phyloP scores from a whole-genome alignment of 92 coral and sea anemone genomes.

The Galaxea fascicularis region DNA sequence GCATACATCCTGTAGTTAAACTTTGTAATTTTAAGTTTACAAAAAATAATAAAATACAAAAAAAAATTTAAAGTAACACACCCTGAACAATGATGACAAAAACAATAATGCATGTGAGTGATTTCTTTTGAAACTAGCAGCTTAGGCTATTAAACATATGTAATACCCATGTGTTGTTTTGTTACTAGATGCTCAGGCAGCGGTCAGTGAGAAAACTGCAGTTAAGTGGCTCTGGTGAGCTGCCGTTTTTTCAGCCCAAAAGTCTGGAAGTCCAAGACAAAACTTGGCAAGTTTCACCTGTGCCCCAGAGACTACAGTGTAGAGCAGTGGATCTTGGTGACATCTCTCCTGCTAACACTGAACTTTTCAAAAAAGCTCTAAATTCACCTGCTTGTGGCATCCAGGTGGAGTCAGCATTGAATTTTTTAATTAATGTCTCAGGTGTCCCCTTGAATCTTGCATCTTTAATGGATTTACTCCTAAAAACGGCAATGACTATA shows the following conservation, averaged over 20 bases:
- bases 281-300: conserved; percentile 70
- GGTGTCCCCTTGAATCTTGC: too few relatives aligned
- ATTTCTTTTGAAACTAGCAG: too few relatives aligned
- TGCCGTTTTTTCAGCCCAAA: conserved; percentile 58
- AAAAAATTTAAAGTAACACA: too few relatives aligned
- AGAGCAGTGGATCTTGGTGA: conserved; percentile 83
- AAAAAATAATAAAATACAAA: too few relatives aligned
- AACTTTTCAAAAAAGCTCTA: conserved; percentile 72
- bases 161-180: neutral
- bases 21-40: too few relatives aligned
- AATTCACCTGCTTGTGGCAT: conserved; percentile 88
- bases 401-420: conserved; percentile 51
- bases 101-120: too few relatives aligned
- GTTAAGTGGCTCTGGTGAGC: conserved; percentile 53
- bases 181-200: conserved; percentile 54
- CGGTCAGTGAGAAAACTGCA: conserved; percentile 71
- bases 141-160: too few relatives aligned
- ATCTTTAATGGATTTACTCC: too few relatives aligned
- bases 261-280: conserved; percentile 49
- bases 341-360: conserved; percentile 83
- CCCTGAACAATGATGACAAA: too few relatives aligned
- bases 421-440: too few relatives aligned
- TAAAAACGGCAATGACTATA: too few relatives aligned
- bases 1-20: too few relatives aligned
- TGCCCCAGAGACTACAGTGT: conserved; percentile 70